Percentiles rank a stretch among this genome's conserved stretches.
Conservation (phyloP, 2,113 vertebrate genomes). For the Pteruthius melanotis region DNA sequence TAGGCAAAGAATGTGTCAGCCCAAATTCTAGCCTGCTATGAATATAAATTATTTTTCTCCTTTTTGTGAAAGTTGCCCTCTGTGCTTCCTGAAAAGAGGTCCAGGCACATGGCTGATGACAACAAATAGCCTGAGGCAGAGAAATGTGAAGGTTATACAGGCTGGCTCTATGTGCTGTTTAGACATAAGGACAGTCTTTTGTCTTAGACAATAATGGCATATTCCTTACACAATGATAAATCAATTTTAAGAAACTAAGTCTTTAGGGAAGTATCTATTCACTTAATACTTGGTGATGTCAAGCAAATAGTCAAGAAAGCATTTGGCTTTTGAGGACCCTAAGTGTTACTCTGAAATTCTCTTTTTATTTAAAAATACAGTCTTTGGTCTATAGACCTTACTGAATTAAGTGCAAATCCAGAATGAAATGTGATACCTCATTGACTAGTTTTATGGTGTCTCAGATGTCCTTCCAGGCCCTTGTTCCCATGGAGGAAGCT, state of each 20-base stretch:
- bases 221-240: background rate
- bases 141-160: background rate
- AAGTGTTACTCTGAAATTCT: background rate
- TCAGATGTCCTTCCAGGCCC: background rate
- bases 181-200: background rate
- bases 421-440: background rate
- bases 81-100: background rate
- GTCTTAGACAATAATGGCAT: background rate
- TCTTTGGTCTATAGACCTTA: background rate
- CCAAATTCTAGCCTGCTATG: background rate
- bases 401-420: background rate
- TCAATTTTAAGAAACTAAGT: accelerated
- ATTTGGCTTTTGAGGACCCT: background rate
- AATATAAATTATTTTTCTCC: background rate
- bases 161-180: background rate
- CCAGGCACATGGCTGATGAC: background rate
- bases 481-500: background rate
- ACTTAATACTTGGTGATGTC: background rate
- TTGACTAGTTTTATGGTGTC: background rate
- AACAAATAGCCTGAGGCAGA: background rate
- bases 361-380: background rate
- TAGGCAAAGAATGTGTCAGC: background rate
- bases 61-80: background rate
- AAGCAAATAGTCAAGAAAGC: background rate
- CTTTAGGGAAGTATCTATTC: background rate